Conservation (phyloP, 2,888 invertebrate genomes). For the Rotaria socialis region DNA sequence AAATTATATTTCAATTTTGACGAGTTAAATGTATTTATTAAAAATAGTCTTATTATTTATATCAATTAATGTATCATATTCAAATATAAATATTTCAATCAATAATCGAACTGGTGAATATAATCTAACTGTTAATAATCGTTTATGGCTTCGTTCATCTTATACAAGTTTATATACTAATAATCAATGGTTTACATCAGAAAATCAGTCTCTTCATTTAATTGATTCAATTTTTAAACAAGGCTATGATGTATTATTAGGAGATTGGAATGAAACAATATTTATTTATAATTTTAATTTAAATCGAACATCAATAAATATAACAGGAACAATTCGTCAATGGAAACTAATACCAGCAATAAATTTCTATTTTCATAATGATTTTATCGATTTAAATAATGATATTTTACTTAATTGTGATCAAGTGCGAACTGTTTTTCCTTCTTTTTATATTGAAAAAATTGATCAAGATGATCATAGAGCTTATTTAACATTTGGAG, state of each 20-base stretch:
- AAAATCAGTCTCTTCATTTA: not conserved
- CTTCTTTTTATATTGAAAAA: not conserved
- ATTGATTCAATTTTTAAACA: not conserved
- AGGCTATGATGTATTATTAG: not conserved
- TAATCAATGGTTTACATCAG: not conserved
- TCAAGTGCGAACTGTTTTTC: not conserved
- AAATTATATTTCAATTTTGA: no score
- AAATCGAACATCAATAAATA: not conserved
- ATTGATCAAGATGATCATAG: not conserved
- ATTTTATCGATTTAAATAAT: not conserved
- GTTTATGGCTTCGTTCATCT: not conserved
- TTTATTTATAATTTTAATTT: not conserved
- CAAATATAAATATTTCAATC: not conserved
- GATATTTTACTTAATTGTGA: not conserved
- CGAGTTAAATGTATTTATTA: no score
- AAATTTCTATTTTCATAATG: not conserved
- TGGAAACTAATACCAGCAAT: not conserved
- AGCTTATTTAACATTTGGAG: conserved; percentile 4
- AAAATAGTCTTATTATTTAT: no score
- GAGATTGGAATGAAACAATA: not conserved
- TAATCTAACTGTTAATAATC: not conserved
- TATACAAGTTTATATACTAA: not conserved
- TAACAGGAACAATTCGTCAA: not conserved
- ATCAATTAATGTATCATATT: no score
- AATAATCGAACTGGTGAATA: not conserved